These are phyloP conservation scores for Actinemys pallida DNA, from an alignment of 2,113 vertebrate genomes.

Conservation along the genomic window DNA sequence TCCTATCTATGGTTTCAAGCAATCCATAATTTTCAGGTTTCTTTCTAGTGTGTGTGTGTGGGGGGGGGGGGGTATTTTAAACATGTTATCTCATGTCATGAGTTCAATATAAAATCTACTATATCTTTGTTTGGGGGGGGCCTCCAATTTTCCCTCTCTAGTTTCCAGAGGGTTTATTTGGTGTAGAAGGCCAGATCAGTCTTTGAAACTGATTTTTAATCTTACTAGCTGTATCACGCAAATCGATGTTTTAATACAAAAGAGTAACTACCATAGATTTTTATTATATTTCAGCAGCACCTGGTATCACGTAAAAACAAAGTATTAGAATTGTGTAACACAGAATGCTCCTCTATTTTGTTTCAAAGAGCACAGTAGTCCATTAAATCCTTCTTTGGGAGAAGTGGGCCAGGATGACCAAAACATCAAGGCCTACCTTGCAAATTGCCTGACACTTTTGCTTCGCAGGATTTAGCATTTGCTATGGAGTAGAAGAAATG, in stretches of 20 bases:
- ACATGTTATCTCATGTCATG: not conserved
- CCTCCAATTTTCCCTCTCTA: not conserved
- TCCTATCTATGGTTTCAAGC: not conserved
- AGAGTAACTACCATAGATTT: not conserved
- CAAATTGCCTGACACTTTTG: not conserved
- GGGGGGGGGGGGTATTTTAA: not conserved
- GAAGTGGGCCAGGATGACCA: not conserved
- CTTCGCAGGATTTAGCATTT: not conserved
- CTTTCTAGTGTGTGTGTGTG: not conserved
- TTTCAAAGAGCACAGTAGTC: not conserved
- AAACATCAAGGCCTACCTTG: not conserved
- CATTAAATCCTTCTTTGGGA: not conserved
- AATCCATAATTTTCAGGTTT: not conserved
- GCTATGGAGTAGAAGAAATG: not conserved
- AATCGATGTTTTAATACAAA: not conserved
- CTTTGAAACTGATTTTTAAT: not conserved
- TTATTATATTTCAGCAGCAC: not conserved
- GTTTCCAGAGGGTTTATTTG: not conserved
- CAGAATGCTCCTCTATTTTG: rapidly evolving
- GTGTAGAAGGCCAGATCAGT: not conserved
- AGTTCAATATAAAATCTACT: not conserved
- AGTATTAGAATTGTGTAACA: not conserved
- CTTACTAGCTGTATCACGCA: not conserved
- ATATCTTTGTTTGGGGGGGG: not conserved
- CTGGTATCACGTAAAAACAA: not conserved